phyloP scores from a whole-genome alignment of 2,888 invertebrate genomes.

The Lysandra coridon region DNA sequence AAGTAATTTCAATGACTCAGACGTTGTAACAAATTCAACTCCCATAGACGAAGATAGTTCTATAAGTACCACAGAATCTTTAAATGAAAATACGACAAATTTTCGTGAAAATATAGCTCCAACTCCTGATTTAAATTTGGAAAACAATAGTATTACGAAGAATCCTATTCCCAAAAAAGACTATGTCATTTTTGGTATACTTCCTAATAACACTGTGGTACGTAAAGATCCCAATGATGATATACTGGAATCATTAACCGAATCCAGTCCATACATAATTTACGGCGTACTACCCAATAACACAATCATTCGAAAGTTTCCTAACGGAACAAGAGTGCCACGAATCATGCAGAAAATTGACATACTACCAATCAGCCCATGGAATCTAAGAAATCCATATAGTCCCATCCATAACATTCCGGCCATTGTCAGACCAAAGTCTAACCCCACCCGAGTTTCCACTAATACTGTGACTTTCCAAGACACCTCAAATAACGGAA shows the following conservation, averaged over 20 bases:
- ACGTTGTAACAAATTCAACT: conserved; percentile 45
- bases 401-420: conserved; percentile 82
- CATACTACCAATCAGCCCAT: conserved; percentile 81
- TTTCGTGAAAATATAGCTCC: conserved; percentile 45
- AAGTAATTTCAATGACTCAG: conserved; percentile 39
- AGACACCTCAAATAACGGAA: conserved; percentile 81
- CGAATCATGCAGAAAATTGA: conserved; percentile 82
- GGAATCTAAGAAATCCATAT: conserved; percentile 80
- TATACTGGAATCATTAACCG: conserved; percentile 83
- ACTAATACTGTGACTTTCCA: conserved; percentile 83
- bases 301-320: conserved; percentile 88
- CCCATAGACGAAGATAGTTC: conserved; percentile 46
- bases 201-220: conserved; percentile 89
- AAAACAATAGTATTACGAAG: conserved; percentile 49
- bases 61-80: conserved; percentile 49
- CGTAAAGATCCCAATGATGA: conserved; percentile 86
- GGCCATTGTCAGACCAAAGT: conserved; percentile 78
- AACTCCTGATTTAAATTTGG: conserved; percentile 47
- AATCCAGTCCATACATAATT: conserved; percentile 86
- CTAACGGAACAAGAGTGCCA: conserved; percentile 89
- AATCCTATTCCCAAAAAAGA: conserved; percentile 80
- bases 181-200: conserved; percentile 87
- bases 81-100: conserved; percentile 46
- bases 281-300: conserved; percentile 89
- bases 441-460: conserved; percentile 82